These are phyloP conservation scores for Petrocephalus schoutedeni DNA, from an alignment of 2,797 vertebrate species.

Conservation along the genomic window DNA sequence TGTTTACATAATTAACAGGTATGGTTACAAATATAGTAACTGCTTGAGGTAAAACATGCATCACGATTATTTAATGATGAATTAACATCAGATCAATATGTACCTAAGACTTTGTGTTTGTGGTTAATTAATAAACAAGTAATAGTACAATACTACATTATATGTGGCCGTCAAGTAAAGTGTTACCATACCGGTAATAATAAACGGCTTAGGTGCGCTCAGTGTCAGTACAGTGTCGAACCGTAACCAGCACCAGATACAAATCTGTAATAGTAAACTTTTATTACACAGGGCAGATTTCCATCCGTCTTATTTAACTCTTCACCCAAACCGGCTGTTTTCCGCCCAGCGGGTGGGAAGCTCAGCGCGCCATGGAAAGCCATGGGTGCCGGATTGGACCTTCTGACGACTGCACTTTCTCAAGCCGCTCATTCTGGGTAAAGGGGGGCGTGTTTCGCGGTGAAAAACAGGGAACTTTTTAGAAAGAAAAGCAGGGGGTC, in stretches of 20 bases:
- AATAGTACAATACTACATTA: too few relatives aligned
- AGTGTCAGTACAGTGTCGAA: neutral
- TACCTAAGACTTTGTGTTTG: too few relatives aligned
- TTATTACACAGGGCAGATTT: neutral
- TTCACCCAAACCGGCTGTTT: neutral
- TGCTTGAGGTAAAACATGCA: too few relatives aligned
- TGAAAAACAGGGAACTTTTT: neutral
- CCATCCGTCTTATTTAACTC: neutral
- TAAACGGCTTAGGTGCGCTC: neutral
- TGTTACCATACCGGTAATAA: neutral
- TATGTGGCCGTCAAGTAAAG: too few relatives aligned
- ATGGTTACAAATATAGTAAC: too few relatives aligned
- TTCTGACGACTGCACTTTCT: neutral
- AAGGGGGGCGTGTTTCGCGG: neutral
- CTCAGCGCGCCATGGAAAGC: neutral
- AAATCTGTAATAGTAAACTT: neutral
- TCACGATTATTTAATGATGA: too few relatives aligned
- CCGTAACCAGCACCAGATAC: neutral
- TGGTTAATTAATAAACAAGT: too few relatives aligned
- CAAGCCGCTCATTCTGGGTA: neutral
- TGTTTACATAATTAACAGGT: too few relatives aligned
- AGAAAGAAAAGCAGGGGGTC: neutral
- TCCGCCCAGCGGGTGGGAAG: neutral
- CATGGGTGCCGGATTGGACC: neutral
- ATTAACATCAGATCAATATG: too few relatives aligned